These are phyloP conservation scores for Cyclina sinensis DNA, from an alignment of 1,140 invertebrate genomes.

Conservation along the genomic window DNA sequence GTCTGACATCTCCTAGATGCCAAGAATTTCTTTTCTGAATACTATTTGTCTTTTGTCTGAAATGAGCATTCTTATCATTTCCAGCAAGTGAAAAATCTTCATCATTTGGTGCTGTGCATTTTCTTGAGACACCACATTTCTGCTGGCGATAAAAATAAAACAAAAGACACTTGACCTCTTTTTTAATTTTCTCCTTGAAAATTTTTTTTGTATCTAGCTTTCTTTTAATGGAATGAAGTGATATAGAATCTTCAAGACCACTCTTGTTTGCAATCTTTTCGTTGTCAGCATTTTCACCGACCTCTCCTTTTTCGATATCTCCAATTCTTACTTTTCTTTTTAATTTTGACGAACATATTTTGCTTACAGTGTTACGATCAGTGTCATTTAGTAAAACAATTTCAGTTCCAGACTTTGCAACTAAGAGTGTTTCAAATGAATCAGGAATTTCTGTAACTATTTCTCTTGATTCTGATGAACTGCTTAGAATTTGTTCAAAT, in stretches of 20 bases:
- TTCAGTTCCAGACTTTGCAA: background rate
- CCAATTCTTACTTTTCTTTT: background rate
- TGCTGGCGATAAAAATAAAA: background rate
- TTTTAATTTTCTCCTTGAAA: background rate
- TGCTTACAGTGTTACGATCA: background rate
- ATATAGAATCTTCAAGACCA: too few relatives aligned
- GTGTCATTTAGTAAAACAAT: background rate
- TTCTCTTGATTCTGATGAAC: background rate
- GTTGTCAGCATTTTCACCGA: background rate
- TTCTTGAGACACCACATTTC: background rate
- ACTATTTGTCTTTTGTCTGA: background rate
- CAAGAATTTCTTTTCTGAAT: background rate
- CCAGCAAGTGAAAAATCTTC: background rate
- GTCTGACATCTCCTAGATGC: background rate
- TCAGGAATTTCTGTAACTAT: background rate
- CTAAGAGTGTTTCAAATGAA: background rate
- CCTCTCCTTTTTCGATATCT: background rate
- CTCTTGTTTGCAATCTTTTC: too few relatives aligned
- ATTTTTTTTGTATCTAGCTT: background rate
- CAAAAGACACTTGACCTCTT: background rate
- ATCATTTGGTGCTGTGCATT: background rate
- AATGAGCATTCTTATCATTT: background rate
- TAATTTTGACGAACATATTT: background rate
- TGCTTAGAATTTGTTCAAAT: background rate
- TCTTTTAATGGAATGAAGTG: too few relatives aligned